Base-by-base conservation (phyloP, 1,140 invertebrate species). In the Zaprionus lachaisei region DNA sequence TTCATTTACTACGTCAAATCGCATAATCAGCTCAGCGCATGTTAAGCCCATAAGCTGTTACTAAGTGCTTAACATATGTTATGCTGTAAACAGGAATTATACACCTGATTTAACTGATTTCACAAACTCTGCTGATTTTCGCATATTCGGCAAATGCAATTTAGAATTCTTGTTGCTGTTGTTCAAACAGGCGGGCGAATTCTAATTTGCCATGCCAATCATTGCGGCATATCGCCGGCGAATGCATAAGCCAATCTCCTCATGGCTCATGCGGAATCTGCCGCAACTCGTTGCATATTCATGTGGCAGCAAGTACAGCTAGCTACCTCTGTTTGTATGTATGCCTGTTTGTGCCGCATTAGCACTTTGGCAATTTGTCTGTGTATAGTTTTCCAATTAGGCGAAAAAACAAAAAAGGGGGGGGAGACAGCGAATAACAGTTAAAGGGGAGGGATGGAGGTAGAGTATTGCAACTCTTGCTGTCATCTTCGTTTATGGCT, bases 351-450 rank as follows among this genome's bases (percentile, higher is more conserved):
- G 20, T 69, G 79, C 55, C 55, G 60, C 24, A 79, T 67, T 55
- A 72, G 78, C 72, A 71, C 34, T 70, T 34, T 58, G 57, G 60
- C 73, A 63, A 71, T 76, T 65, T 68, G 66, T 49, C 78, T 81
- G 67, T 64, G 70, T 75, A 81, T 89, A 87, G 84, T 81, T 89
- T 89, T 83, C 80, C 83, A 85, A 81, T 87, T 87, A 89, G 57
- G 70, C 61, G 51, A 72, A 70, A 83, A 74, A 86, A 74, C 47
- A 71, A 51, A 22, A 22, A 1, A 1, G 20, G 44, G 57, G 28
- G 11, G 62, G 41, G 7, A 17, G 6, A 54, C 15, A 57, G 41
- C 54, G n/a, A 47, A 17, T 34, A 34, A 34, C 31, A 34, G 31
- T 34, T 71, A 34, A 3, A 3, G n/a, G 41, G 41, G 34, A 1